phyloP scores from a whole-genome alignment of 2,113 vertebrate species.

The Laticauda laticaudata region DNA sequence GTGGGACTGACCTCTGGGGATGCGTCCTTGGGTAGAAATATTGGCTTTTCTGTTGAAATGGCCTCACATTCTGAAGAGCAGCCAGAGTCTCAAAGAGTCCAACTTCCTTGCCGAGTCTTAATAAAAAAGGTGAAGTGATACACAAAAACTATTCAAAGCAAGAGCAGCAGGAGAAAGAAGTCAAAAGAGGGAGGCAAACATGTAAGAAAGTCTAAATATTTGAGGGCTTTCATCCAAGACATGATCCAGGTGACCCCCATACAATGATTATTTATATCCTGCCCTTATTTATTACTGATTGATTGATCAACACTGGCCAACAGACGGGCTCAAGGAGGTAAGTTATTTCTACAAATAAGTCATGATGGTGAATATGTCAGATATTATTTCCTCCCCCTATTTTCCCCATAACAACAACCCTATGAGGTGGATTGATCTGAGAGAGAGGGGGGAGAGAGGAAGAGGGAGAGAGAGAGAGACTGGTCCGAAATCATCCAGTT shows the following conservation, averaged over 20 bases:
- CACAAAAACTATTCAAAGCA: conserved; percentile 23
- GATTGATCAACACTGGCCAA: background rate
- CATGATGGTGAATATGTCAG: background rate
- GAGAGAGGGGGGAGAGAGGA: background rate
- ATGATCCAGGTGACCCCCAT: background rate
- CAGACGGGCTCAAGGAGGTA: background rate
- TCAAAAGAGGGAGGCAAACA: background rate
- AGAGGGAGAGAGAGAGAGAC: background rate
- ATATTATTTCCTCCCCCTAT: background rate
- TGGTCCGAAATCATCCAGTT: background rate
- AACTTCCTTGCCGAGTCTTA: background rate
- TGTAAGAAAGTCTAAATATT: accelerated
- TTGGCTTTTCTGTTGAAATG: background rate
- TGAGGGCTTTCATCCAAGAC: accelerated
- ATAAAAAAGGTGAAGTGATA: conserved; percentile 36
- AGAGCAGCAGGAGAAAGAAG: no score
- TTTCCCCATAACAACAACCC: background rate
- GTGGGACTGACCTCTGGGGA: background rate
- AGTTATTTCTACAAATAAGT: background rate
- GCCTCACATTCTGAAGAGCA: background rate
- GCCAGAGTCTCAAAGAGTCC: background rate
- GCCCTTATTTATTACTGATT: no score
- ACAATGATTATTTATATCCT: background rate
- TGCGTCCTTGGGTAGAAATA: background rate
- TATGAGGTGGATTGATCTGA: background rate